phyloP scores from a whole-genome alignment of 2,113 vertebrate genomes.

The Otolemur garnettii region DNA sequence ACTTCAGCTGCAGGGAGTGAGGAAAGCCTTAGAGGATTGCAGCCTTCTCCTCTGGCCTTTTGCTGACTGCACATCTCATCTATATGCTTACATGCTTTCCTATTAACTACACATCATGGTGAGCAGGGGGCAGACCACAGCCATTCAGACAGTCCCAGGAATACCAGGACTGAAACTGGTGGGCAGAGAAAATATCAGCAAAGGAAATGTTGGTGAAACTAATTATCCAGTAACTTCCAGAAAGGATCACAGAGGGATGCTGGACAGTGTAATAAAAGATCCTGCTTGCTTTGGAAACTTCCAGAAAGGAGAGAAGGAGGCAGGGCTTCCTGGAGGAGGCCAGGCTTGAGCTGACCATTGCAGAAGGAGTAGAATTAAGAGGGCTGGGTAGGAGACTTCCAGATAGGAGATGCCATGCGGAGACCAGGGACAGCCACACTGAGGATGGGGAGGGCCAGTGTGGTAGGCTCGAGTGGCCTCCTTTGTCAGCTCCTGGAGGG shows the following conservation, averaged over 20 bases:
- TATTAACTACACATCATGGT: background rate
- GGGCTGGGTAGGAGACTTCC: background rate
- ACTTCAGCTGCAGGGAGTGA: background rate
- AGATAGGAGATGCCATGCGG: background rate
- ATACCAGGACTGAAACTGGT: background rate
- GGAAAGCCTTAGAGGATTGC: background rate
- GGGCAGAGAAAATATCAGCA: background rate
- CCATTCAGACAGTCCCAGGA: background rate
- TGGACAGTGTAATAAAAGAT: background rate
- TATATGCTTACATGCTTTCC: background rate
- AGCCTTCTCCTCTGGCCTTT: background rate
- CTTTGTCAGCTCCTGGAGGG: background rate
- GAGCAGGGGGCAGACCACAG: background rate
- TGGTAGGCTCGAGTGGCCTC: background rate
- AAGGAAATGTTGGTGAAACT: background rate
- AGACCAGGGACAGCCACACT: background rate
- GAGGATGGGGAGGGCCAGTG: background rate
- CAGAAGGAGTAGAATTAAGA: background rate
- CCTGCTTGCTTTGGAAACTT: slow-evolving; percentile 49
- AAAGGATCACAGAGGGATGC: background rate
- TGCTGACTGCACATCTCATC: background rate
- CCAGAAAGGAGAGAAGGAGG: background rate
- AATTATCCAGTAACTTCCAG: background rate
- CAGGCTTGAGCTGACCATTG: background rate
- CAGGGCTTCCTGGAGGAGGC: background rate